Evolutionary conservation across 2,888 invertebrate species (phyloP), one percentile per base, ranked within the genome.

Genomic region (Carterocephalus palaemon): DNA sequence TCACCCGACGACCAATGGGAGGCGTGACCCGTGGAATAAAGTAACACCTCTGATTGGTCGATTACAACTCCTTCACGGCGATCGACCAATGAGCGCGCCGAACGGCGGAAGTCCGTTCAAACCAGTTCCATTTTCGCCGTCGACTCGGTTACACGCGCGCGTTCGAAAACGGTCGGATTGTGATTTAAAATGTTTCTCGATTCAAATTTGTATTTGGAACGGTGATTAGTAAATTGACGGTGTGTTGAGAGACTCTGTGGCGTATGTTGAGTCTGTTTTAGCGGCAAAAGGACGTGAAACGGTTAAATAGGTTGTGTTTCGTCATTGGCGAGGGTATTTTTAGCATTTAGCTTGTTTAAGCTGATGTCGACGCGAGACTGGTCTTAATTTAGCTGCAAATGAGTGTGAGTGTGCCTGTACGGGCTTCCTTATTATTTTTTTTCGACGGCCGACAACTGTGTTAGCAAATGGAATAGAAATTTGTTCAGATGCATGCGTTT

Each of bases 331-430:
- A 64, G 64, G 64, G 64, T 62, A 73, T 84, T 84, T 84, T 81
- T 85, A 85, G 83, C 67, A 67, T 78, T 76, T 76, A 79, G 82
- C 82, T 80, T 82, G 83, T 81, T 80, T 77, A 76, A 78, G 78
- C 70, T 77, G 77, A 34, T 42, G 42, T 75, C 70, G 67, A 74
- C 75, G 75, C 67, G 79, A 70, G 82, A 64, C 68, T 62, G 78
- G 62, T 84, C 85, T 85, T 83, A 80, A 84, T 78, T 82, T 85
- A 85, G 84, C 78, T 74, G 74, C 68, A 69, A 70, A 72, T 67
- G 65, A 69, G 75, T 76, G 79, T 82, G 75, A 80, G 82, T 83
- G 81, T 76, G 69, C 61, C 60, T 68, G 57, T 62, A 51, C 64
- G 63, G 71, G 67, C 76, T 81, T 84, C 76, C 78, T 78, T 79